Conservation (phyloP, 2,797 vertebrate species). For the Meda fulgida region DNA sequence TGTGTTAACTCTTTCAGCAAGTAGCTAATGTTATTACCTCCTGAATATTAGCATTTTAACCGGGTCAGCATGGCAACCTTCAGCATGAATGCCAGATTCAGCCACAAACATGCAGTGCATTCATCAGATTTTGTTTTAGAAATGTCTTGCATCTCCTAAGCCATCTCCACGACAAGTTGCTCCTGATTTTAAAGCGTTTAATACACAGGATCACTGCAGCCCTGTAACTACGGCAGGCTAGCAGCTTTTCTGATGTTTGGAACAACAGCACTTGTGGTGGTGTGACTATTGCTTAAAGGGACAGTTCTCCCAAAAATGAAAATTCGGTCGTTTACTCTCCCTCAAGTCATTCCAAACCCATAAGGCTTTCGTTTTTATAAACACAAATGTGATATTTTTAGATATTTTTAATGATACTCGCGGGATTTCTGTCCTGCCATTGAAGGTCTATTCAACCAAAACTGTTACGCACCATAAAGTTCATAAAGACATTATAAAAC, state of each 20-base stretch:
- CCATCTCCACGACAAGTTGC: background rate
- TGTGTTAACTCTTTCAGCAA: background rate
- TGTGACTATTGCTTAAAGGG: background rate
- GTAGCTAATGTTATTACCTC: background rate
- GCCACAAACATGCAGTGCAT: background rate
- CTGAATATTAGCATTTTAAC: background rate
- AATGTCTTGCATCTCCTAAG: background rate
- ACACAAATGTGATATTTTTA: background rate
- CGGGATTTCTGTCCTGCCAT: background rate
- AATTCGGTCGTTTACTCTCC: too few relatives aligned
- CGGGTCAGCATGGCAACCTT: background rate
- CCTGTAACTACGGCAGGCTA: background rate
- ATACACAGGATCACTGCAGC: too few relatives aligned
- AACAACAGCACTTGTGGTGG: background rate
- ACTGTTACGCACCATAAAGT: background rate
- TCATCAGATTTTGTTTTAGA: too few relatives aligned
- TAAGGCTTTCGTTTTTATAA: background rate
- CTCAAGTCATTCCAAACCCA: too few relatives aligned
- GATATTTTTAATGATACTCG: background rate
- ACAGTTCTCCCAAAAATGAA: too few relatives aligned
- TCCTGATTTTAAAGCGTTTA: background rate
- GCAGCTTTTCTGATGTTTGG: background rate
- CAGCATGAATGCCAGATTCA: background rate
- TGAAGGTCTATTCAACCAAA: background rate
- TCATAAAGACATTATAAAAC: background rate